Conservation (phyloP, 2,797 vertebrate genomes). For the Coluber constrictor region DNA sequence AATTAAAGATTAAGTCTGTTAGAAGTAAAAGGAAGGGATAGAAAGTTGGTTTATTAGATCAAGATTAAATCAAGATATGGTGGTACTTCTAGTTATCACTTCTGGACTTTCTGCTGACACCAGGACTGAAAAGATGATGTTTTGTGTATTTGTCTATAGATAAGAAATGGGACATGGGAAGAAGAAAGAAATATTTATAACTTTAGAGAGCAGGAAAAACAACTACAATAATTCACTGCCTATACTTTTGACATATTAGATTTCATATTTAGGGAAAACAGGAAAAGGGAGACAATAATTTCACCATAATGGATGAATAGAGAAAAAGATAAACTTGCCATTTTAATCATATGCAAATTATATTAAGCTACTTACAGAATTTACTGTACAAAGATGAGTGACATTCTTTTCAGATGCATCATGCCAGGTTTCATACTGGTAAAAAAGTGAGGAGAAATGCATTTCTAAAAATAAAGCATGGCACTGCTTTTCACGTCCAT, state of each 20-base stretch:
- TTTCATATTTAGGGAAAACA: not conserved
- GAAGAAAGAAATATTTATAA: not conserved
- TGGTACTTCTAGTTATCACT: not conserved
- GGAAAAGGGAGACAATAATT: not conserved
- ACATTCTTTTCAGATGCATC: not conserved
- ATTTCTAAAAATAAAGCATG: not conserved
- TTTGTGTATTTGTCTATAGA: not conserved
- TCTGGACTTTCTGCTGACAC: not conserved
- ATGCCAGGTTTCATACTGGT: not conserved
- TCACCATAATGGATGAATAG: not conserved
- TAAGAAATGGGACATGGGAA: not conserved
- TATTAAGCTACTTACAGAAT: not conserved
- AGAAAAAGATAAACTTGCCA: not conserved
- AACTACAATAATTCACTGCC: not conserved
- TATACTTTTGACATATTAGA: not conserved
- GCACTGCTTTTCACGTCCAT: not conserved
- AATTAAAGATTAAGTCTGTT: not conserved
- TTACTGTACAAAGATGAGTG: not conserved
- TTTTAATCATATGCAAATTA: not conserved
- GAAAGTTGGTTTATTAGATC: not conserved
- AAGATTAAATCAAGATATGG: not conserved
- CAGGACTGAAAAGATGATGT: not conserved
- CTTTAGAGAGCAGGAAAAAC: not conserved
- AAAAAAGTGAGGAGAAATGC: not conserved
- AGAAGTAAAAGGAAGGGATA: not conserved